Base-by-base conservation (phyloP, 1,140 invertebrate genomes). In the Lerema accius region DNA sequence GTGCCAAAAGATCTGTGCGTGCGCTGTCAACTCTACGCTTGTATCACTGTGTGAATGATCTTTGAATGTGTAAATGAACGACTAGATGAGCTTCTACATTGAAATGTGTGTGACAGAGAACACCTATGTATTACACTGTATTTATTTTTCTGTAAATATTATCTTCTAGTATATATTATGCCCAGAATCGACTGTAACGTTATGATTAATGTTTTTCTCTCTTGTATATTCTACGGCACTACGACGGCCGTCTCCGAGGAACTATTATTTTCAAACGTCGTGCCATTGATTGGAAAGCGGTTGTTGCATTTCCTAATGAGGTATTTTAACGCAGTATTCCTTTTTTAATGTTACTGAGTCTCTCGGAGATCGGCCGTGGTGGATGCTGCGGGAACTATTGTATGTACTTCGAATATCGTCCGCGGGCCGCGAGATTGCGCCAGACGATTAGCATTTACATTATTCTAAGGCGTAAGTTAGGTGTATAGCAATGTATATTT, bases 401-500 rank as follows among this genome's bases (percentile, higher is more conserved):
- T 56, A 40, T 53, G 49, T 56, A 50, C 32, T 15, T 56, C 53
- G 11, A 28, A 49, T 56, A 43, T 11, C 40, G 17, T 28, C 14
- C 19, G 19, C 32, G 35, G 14, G 13, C 51, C 51, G 51, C 17
- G 17, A 10, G 51, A 55, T 19, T 32, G 40, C 53, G 23, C 53
- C 14, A 5, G 39, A 32, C 53, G 6, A 26, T 56, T 60, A 62
- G 60, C 43, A 61, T 63, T 59, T 63, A 69, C 35, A 64, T 61
- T 50, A 62, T 65, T 32, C 14, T 62, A 63, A 43, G 17, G 4
- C 6, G 19, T 42, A 55, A 62, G 16, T 55, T 63, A 56, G 40
- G 23, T 50, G 48, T 56, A 39, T 46, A 14, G 15, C 50, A 17
- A 28, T 63, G 49, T 64, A 64, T 67, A 56, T 71, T 72, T 50